Evolutionary conservation across 1,140 invertebrate genomes (phyloP).

Genomic region (Thereuonema tuberculata): DNA sequence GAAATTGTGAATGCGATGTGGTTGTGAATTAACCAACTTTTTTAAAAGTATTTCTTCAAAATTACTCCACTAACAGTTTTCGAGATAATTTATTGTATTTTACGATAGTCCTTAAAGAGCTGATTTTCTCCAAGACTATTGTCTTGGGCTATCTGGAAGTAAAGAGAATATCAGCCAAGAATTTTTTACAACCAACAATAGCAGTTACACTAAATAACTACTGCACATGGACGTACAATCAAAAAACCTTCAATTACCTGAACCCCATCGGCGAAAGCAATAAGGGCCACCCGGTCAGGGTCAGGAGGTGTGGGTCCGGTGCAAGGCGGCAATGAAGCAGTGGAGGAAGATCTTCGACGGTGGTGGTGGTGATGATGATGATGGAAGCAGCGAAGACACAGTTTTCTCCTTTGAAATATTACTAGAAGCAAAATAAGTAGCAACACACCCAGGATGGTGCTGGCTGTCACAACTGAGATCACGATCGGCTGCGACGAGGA

Average conservation of each 20-base stretch:
- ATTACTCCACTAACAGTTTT: too few relatives aligned
- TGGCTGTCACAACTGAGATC: slow-evolving; percentile 28
- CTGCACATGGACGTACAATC: too few relatives aligned
- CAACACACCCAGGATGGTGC: slow-evolving; percentile 29
- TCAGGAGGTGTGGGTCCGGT: slow-evolving; percentile 15
- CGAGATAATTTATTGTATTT: too few relatives aligned
- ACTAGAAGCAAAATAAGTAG: slow-evolving; percentile 28
- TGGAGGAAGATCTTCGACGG: slow-evolving; percentile 7
- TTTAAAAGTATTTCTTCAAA: too few relatives aligned
- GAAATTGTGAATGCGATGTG: too few relatives aligned
- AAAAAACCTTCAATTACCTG: slow-evolving; percentile 26
- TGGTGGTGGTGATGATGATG: slow-evolving; percentile 15
- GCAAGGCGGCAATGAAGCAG: slow-evolving; percentile 6
- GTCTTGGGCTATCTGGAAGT: too few relatives aligned
- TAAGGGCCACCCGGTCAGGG: slow-evolving; percentile 34
- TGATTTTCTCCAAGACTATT: too few relatives aligned
- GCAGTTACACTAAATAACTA: too few relatives aligned
- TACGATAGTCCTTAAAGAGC: too few relatives aligned
- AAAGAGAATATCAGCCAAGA: too few relatives aligned
- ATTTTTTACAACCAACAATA: too few relatives aligned
- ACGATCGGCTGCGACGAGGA: not conserved
- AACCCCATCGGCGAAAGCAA: slow-evolving; percentile 35
- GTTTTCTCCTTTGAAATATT: slow-evolving; percentile 17
- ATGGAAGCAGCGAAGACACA: not conserved
- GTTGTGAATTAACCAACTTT: too few relatives aligned